These are phyloP conservation scores for Leistus spinibarbis DNA, from an alignment of 2,888 invertebrate species.

Conservation along the genomic window DNA sequence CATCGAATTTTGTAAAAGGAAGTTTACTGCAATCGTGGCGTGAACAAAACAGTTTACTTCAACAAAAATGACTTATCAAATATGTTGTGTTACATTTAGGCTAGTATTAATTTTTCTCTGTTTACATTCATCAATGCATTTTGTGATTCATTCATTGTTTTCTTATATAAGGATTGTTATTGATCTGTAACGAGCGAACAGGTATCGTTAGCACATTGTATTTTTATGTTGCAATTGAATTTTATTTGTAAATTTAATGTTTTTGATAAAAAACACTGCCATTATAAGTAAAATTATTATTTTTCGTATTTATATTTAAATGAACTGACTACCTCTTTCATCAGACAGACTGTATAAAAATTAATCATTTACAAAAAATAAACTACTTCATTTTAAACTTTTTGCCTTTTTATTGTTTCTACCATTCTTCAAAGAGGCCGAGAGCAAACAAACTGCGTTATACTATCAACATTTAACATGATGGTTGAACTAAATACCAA, in stretches of 20 bases:
- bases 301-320: slow-evolving; percentile 23
- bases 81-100: not conserved
- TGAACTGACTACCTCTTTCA: slow-evolving; percentile 37
- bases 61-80: not conserved
- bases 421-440: not conserved
- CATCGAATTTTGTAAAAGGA: slow-evolving; percentile 16
- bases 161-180: not conserved
- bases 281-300: slow-evolving; percentile 7
- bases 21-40: slow-evolving; percentile 24
- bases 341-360: slow-evolving; percentile 25
- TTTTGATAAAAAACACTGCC: slow-evolving; percentile 29
- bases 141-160: slow-evolving; percentile 3
- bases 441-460: too few relatives aligned
- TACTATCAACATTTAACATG: too few relatives aligned
- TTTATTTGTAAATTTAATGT: slow-evolving; percentile 4
- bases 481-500: too few relatives aligned
- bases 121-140: not conserved
- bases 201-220: not conserved
- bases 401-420: not conserved
- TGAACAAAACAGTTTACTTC: not conserved
- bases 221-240: slow-evolving; percentile 2
- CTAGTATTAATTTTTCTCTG: not conserved
- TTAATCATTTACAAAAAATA: slow-evolving; percentile 19
- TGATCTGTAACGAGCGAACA: not conserved
- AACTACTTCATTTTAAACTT: slow-evolving; percentile 24